Percentiles rank a stretch among this genome's conserved stretches.
These are phyloP conservation scores for Ochotona princeps DNA, from an alignment of 2,113 vertebrate species.

Conservation along the genomic window DNA sequence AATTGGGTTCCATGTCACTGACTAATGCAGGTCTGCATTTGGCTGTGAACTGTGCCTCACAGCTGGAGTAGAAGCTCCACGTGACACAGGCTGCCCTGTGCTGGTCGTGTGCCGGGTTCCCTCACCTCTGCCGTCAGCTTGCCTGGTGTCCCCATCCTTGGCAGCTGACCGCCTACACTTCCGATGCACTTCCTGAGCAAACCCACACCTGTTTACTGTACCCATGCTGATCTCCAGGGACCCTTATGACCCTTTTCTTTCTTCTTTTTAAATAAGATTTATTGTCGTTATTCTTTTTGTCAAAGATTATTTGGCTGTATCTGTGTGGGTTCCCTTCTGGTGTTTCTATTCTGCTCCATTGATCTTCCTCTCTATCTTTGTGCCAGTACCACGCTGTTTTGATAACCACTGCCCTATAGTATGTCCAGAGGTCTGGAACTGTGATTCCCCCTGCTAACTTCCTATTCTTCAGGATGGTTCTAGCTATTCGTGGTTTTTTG, in stretches of 20 bases:
- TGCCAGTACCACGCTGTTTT: no score
- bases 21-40: background rate
- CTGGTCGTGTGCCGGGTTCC: background rate
- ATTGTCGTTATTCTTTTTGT: no score
- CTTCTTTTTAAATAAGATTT: no score
- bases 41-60: background rate
- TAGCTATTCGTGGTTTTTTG: no score
- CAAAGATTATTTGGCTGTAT: no score
- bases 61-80: background rate
- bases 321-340: no score
- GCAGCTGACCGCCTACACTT: background rate
- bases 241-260: background rate
- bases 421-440: no score
- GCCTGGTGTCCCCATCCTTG: background rate
- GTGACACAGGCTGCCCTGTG: background rate
- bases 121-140: background rate
- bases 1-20: constrained; percentile 16
- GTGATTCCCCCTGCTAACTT: no score
- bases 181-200: background rate
- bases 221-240: background rate
- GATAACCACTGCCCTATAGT: no score
- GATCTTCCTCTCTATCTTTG: no score
- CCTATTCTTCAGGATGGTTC: no score
- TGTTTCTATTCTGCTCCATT: no score
- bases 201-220: background rate